These are phyloP conservation scores for Cryptus viduatorius DNA, from an alignment of 2,888 invertebrate genomes.

Conservation along the genomic window DNA sequence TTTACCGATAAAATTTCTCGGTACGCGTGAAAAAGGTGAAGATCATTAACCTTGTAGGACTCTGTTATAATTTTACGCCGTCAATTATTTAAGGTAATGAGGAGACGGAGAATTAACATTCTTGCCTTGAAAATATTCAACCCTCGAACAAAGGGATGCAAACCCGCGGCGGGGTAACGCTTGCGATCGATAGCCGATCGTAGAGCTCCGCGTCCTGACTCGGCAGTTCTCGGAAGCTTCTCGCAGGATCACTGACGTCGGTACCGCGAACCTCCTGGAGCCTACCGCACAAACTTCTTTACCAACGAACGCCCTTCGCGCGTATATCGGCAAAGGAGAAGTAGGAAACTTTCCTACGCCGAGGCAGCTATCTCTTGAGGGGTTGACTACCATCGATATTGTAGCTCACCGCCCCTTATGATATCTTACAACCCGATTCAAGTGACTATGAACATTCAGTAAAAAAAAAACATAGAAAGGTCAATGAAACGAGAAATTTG, in stretches of 20 bases:
- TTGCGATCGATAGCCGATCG: constrained; percentile 57
- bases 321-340: constrained; percentile 29
- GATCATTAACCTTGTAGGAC: constrained; percentile 35
- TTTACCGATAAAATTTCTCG: constrained; percentile 52
- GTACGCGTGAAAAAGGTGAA: background rate
- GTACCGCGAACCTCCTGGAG: constrained; percentile 33
- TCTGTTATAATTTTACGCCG: constrained; percentile 28
- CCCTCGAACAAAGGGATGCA: constrained; percentile 34
- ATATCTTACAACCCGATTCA: constrained; percentile 17
- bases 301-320: constrained; percentile 45
- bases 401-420: constrained; percentile 31
- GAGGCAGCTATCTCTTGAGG: background rate
- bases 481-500: background rate
- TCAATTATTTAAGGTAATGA: constrained; percentile 61
- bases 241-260: constrained; percentile 44
- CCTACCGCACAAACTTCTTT: constrained; percentile 48
- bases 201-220: constrained; percentile 36
- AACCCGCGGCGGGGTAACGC: background rate
- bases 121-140: constrained; percentile 1
- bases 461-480: background rate
- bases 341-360: background rate
- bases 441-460: background rate
- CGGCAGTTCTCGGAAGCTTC: constrained; percentile 56
- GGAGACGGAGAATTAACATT: constrained; percentile 47
- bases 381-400: constrained; percentile 62